Base-by-base conservation (phyloP, 2,797 vertebrate species). In the Myioborus miniatus region DNA sequence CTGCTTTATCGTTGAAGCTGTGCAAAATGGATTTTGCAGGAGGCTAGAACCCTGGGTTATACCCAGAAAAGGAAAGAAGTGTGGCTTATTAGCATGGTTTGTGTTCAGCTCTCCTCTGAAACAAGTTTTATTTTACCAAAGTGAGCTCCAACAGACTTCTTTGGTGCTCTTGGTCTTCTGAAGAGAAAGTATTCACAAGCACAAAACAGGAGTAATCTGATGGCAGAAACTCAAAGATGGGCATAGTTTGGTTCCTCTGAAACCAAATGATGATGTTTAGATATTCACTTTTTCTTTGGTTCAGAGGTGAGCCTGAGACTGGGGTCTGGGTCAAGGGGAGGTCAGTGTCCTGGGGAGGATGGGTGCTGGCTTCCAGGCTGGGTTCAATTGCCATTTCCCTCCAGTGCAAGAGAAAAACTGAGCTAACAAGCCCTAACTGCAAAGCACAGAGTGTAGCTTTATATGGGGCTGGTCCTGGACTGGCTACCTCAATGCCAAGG, bases 21-120 rank as follows among this genome's bases (percentile, higher is more conserved):
- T 68, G 52, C 50, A 85, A 79, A 93, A 89, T 71, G 50, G n/a
- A 39, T 92, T 92, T 96, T 74, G 68, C 78, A 90, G 53, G 34
- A 90, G 83, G 46, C 39, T 67, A 17, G 24, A 64, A 43, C 74
- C 68, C 47, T 62, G 30, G 36, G 24, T 41, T 77, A 1, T 55
- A 67, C 46, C 32, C 37, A 3, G 37, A 60, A 58, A 36, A 37
- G 36, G 43, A 83, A 70, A 60, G 43, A 87, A 83, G 19, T 74
- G 39, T 64, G n/a, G 27, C 37, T 78, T 60, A 77, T 70, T 39
- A 72, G 15, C 5, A 41, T 47, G 55, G 39, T 86, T 86, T 77
- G 10, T 75, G 62, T 90, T 94, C 76, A 58, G n/a, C 7, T 8
- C 32, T 83, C 41, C 47, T 83, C 53, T 47, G 79, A 41, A 60